Conservation (phyloP, 92 coral and sea anemone species). For the Porites evermanni region DNA sequence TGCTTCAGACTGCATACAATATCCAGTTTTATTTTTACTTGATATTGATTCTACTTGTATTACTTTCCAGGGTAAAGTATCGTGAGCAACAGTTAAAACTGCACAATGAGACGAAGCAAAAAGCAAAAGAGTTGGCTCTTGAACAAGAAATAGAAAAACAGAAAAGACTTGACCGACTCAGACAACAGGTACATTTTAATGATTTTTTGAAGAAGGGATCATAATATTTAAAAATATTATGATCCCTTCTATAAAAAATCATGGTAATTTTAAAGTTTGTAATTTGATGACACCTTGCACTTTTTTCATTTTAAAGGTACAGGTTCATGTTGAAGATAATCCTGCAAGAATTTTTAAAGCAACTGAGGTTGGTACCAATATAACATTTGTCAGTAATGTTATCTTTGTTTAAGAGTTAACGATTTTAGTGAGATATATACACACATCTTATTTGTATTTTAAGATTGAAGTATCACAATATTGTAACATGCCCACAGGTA, state of each 20-base stretch:
- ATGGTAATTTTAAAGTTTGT: no score
- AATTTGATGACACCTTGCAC: neutral
- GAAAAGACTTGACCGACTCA: conserved; percentile 78
- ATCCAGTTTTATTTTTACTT: neutral
- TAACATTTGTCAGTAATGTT: no score
- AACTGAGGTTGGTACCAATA: conserved; percentile 74
- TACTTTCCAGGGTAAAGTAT: conserved; percentile 72
- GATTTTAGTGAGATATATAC: no score
- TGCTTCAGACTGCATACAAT: no score
- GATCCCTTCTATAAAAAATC: neutral
- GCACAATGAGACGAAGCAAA: conserved; percentile 70
- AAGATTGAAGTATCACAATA: no score
- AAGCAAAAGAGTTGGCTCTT: conserved; percentile 68
- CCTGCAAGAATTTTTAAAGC: conserved; percentile 82
- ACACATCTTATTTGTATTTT: no score
- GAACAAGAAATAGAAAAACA: conserved; percentile 84
- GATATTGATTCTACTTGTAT: neutral
- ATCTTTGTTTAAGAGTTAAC: neutral
- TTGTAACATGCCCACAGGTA: no score
- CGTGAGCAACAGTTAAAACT: conserved; percentile 84
- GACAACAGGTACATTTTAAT: conserved; percentile 79
- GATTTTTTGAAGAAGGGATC: neutral
- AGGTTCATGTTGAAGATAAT: conserved; percentile 84
- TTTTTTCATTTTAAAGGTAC: conserved; percentile 61
- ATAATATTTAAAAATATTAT: no score